Percentiles rank a stretch among this genome's conserved stretches.
Conservation (phyloP, 2,888 invertebrate genomes). For the Caenorhabditis afra region DNA sequence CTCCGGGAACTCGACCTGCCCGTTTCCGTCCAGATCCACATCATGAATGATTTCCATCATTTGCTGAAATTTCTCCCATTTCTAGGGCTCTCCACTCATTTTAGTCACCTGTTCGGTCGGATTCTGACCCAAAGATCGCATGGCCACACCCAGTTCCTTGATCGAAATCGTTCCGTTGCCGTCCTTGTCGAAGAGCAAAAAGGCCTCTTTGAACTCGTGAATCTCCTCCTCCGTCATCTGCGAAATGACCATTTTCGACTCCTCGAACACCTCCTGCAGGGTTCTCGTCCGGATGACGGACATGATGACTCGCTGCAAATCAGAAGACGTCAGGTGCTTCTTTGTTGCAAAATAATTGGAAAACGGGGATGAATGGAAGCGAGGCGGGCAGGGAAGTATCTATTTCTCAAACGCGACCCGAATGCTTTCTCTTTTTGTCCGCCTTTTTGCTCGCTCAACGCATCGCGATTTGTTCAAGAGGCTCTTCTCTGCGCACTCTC, state of each 20-base stretch:
- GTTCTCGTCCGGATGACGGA: conserved; percentile 61
- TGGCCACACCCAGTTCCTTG: conserved; percentile 68
- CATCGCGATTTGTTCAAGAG: conserved; percentile 53
- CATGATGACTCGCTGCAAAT: conserved; percentile 61
- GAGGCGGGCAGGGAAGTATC: conserved; percentile 22
- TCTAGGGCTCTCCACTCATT: background rate
- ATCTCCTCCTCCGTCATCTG: conserved; percentile 67
- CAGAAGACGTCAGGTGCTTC: too few relatives aligned
- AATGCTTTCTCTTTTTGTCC: conserved; percentile 33
- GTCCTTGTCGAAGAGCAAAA: conserved; percentile 68
- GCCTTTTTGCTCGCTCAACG: conserved; percentile 38
- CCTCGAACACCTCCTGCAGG: conserved; percentile 68
- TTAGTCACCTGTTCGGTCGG: conserved; percentile 67
- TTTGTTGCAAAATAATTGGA: too few relatives aligned
- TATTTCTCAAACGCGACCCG: conserved; percentile 28
- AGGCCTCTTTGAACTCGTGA: conserved; percentile 69
- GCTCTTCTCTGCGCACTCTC: conserved; percentile 24
- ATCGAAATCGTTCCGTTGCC: conserved; percentile 70
- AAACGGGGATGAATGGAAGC: too few relatives aligned
- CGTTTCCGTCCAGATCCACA: conserved; percentile 72
- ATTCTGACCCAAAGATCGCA: conserved; percentile 70
- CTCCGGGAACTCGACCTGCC: conserved; percentile 74
- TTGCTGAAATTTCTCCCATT: conserved; percentile 62
- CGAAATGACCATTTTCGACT: conserved; percentile 64
- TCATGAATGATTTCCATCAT: conserved; percentile 72